phyloP scores from a whole-genome alignment of 2,888 invertebrate species.

The Nomada fucata region DNA sequence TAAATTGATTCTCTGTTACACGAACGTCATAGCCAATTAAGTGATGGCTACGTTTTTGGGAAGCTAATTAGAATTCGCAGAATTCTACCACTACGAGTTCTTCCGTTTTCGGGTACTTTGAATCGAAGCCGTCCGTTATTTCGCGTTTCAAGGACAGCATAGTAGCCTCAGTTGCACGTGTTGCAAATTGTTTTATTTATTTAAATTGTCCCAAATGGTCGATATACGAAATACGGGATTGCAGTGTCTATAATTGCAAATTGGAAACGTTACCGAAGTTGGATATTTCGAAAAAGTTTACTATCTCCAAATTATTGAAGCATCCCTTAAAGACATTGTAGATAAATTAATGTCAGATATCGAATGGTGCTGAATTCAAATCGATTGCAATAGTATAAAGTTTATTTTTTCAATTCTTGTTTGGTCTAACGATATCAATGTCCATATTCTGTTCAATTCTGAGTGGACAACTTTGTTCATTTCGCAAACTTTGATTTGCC shows the following conservation, averaged over 20 bases:
- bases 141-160: background rate
- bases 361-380: background rate
- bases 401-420: background rate
- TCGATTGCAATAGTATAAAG: background rate
- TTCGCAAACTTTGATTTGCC: background rate
- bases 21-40: conserved; percentile 16
- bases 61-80: conserved; percentile 26
- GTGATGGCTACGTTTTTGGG: conserved; percentile 2
- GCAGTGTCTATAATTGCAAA: too few relatives aligned
- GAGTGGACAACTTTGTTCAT: background rate
- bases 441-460: background rate
- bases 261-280: too few relatives aligned
- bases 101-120: conserved; percentile 9
- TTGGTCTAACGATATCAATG: background rate
- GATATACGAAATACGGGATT: too few relatives aligned
- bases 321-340: too few relatives aligned
- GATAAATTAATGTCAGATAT: background rate
- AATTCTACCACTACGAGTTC: background rate
- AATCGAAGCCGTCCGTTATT: background rate
- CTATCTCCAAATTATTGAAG: too few relatives aligned
- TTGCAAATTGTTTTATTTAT: too few relatives aligned
- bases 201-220: too few relatives aligned
- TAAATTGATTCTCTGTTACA: conserved; percentile 4
- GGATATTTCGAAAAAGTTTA: too few relatives aligned
- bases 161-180: too few relatives aligned